phyloP scores from a whole-genome alignment of 1,140 invertebrate genomes.

The Caenorhabditis inopinata region DNA sequence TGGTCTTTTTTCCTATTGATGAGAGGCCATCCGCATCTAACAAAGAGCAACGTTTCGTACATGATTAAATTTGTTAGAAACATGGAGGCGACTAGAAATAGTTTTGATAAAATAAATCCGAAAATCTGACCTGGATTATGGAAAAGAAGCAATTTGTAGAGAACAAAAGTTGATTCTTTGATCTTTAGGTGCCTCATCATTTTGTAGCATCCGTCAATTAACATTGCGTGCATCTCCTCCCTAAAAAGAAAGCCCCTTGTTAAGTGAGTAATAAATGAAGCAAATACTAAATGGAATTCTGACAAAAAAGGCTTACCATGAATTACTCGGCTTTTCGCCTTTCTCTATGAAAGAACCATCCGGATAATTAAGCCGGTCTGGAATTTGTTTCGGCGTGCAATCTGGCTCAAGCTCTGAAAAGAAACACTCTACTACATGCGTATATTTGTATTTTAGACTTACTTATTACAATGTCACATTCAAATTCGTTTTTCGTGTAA shows the following conservation, averaged over 20 bases:
- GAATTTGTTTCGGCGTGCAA: not conserved
- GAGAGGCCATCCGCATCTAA: constrained; percentile 45
- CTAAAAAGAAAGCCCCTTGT: constrained; percentile 17
- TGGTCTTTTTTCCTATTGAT: constrained; percentile 38
- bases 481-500: constrained; percentile 33
- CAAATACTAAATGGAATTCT: not conserved
- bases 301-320: not conserved
- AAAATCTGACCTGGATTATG: constrained; percentile 40
- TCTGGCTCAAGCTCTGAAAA: constrained; percentile 39
- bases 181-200: constrained; percentile 38
- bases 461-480: constrained; percentile 33
- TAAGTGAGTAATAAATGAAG: not conserved
- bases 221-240: constrained; percentile 40
- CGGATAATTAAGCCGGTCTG: constrained; percentile 41
- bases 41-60: not conserved
- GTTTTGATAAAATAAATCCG: too few species aligned
- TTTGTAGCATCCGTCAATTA: constrained; percentile 44
- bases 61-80: too few species aligned
- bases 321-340: constrained; percentile 1
- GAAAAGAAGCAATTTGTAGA: constrained; percentile 43
- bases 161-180: constrained; percentile 33
- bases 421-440: not conserved
- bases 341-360: constrained; percentile 42
- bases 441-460: not conserved
- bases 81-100: too few species aligned